phyloP scores from a whole-genome alignment of 2,113 vertebrate genomes.

The Charadrius vociferus region DNA sequence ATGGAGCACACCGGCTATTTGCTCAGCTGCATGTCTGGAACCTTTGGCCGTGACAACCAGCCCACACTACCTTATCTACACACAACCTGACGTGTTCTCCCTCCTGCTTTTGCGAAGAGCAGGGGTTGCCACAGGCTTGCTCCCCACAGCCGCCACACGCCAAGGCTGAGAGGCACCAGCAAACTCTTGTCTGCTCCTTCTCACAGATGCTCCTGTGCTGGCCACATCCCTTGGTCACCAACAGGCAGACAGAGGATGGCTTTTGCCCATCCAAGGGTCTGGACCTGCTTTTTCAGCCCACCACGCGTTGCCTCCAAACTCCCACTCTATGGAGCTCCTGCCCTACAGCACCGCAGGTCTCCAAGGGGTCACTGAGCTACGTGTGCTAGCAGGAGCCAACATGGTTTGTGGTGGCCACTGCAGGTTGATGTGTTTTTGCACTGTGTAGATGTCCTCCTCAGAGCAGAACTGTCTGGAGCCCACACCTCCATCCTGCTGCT shows the following conservation, averaged over 20 bases:
- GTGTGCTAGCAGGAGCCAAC: rapidly evolving
- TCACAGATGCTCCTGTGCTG: background rate
- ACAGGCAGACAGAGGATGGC: background rate
- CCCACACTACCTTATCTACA: background rate
- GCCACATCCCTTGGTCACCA: background rate
- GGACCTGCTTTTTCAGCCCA: background rate
- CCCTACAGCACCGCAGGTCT: background rate
- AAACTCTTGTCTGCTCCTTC: background rate
- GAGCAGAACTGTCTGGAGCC: background rate
- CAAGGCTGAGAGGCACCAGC: background rate
- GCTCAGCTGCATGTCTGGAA: background rate
- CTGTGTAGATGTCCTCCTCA: too few relatives aligned
- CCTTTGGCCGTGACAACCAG: background rate
- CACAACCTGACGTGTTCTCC: background rate
- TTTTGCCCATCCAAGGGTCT: background rate
- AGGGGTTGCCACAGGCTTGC: background rate
- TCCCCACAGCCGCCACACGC: background rate
- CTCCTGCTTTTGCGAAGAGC: background rate
- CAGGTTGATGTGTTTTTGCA: background rate
- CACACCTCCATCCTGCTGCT: background rate
- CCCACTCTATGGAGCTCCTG: background rate
- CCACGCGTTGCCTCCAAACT: background rate
- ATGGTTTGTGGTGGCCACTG: background rate
- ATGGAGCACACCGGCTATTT: rapidly evolving
- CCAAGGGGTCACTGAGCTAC: background rate